Evolutionary conservation across 2,113 vertebrate genomes (phyloP), one percentile per base, ranked within the genome.

Genomic region (Pelmatolapia mariae): DNA sequence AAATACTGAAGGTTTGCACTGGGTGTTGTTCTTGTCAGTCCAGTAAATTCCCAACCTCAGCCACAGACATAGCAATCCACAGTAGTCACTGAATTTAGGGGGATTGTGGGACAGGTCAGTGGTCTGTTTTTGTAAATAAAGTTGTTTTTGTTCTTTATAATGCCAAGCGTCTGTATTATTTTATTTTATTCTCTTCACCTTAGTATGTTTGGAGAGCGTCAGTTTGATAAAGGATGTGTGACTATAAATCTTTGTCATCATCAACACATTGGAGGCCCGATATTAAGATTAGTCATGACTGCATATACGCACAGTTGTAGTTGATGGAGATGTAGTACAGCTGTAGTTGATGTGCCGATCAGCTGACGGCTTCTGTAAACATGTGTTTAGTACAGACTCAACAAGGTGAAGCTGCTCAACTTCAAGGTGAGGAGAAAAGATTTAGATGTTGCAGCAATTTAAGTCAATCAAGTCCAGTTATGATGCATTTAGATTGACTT

Each of bases 91-190:
- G 84, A 87, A 91, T 86, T 87, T 71, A 59, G 76, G 92, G 43
- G 89, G 84, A 93, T 94, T 94, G 92, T 94, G 94, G 93, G 91
- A 57, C 80, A 13, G 91, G 90, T 63, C 79, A 59, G 87, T 87
- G 83, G 89, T 90, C 81, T 81, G 86, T 93, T 94, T 89, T 95
- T 96, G 96, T 97, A 96, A 97, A 97, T 97, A 96, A 96, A 97
- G 91, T 88, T 95, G 90, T 92, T 94, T 92, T 92, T 89, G 83
- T 95, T 80, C 83, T 90, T 88, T 90, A 87, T 78, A 86, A 89
- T 19, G 36, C 76, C 31, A 52, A 85, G 89, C 61, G 88, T 92
- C 84, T 61, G n/a, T 86, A 57, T 91, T 50, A 83, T 87, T 76
- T 76, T 38, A 13, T 38, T 68, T 68, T 68, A 38, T 73, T 93